phyloP scores from a whole-genome alignment of 2,797 vertebrate genomes.

The Pipistrellus pygmaeus region DNA sequence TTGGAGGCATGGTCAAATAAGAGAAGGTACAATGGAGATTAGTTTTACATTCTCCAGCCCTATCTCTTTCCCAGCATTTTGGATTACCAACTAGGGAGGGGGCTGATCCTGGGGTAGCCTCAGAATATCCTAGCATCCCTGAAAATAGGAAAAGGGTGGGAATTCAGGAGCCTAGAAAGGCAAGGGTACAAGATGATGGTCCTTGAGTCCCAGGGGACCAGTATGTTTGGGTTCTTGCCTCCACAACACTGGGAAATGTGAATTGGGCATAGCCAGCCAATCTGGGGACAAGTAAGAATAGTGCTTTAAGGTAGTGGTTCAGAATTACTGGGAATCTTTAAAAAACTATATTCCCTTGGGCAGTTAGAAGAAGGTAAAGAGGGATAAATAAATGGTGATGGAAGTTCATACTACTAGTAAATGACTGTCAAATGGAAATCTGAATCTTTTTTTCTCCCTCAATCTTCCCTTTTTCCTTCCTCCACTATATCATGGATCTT shows the following conservation, averaged over 20 bases:
- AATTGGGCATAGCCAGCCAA: constrained; percentile 20
- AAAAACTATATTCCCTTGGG: not conserved
- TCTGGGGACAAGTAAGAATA: constrained; percentile 20
- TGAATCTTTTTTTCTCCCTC: not conserved
- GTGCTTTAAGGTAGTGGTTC: constrained; percentile 36
- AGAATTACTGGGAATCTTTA: constrained; percentile 6
- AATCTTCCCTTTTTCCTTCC: not conserved
- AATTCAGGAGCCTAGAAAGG: not conserved
- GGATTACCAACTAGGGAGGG: not conserved
- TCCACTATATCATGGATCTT: not conserved
- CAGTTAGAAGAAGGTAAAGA: not conserved
- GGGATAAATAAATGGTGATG: not conserved
- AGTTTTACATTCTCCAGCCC: constrained; percentile 9
- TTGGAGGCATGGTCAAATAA: not conserved
- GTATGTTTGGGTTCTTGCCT: constrained; percentile 36
- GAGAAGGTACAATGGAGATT: constrained; percentile 38
- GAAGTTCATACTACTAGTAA: constrained; percentile 2
- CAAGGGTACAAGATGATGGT: not conserved
- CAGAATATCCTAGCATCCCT: constrained; percentile 12
- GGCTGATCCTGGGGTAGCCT: not conserved
- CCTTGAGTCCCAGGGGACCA: not conserved
- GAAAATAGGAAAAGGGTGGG: constrained; percentile 8
- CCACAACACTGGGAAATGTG: constrained; percentile 8
- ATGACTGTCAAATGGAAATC: not conserved
- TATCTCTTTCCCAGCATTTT: constrained; percentile 5